Conservation (phyloP, 2,888 invertebrate genomes). For the Meliscaeva auricollis region DNA sequence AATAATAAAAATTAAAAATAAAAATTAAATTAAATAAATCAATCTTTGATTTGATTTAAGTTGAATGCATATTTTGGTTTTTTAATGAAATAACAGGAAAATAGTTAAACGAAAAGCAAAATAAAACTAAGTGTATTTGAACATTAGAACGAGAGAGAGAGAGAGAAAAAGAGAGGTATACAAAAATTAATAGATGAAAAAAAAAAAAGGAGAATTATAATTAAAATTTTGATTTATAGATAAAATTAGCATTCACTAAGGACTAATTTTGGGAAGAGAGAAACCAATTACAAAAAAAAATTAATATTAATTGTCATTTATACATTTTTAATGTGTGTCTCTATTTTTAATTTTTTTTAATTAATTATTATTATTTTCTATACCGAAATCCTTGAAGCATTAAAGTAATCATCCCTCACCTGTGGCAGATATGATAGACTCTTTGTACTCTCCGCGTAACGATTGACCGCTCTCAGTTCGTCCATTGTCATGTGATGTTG, state of each 20-base stretch:
- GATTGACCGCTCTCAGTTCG: conserved; percentile 93
- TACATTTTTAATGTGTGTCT: conserved; percentile 55
- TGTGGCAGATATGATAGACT: conserved; percentile 95
- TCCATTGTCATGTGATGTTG: conserved; percentile 91
- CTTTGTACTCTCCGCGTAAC: conserved; percentile 96
- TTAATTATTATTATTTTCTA: conserved; percentile 65
- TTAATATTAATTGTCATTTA: conserved; percentile 68
- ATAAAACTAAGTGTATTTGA: conserved; percentile 39
- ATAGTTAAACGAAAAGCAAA: conserved; percentile 24
- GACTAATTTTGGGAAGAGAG: conserved; percentile 48
- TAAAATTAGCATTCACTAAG: conserved; percentile 69
- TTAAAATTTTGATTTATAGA: conserved; percentile 46
- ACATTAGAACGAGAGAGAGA: conserved; percentile 30
- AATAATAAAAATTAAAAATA: not conserved
- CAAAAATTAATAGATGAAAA: conserved; percentile 63
- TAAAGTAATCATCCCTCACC: conserved; percentile 87
- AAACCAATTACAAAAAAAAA: conserved; percentile 50
- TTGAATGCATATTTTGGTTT: conserved; percentile 9
- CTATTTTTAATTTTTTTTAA: not conserved
- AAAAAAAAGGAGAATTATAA: conserved; percentile 31
- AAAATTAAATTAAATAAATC: conserved; percentile 5
- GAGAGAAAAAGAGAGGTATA: conserved; percentile 33
- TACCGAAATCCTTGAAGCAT: conserved; percentile 83
- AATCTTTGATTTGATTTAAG: conserved; percentile 18
- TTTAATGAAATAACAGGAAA: conserved; percentile 16